phyloP scores from a whole-genome alignment of 2,113 vertebrate species.

The Eulemur rufifrons region DNA sequence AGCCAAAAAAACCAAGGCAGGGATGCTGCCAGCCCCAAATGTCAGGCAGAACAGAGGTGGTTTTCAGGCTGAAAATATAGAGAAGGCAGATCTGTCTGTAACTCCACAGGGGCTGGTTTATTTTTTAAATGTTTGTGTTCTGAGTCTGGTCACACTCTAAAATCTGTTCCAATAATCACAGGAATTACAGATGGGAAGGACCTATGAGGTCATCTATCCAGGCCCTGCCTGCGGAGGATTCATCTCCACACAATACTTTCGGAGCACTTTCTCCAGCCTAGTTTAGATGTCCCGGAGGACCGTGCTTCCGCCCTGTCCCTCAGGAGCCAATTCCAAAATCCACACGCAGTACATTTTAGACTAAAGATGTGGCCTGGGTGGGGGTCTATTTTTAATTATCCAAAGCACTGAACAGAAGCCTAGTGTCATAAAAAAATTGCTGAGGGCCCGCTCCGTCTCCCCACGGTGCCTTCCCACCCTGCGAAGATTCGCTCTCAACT shows the following conservation, averaged over 20 bases:
- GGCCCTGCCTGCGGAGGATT: conserved; percentile 13
- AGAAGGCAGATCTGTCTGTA: not conserved
- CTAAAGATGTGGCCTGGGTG: conserved; percentile 43
- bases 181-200: conserved; percentile 60
- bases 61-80: not conserved
- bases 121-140: conserved; percentile 53
- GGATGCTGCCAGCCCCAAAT: not conserved
- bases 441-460: not conserved
- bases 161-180: not conserved
- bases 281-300: conserved; percentile 15
- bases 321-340: conserved; percentile 68
- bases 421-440: conserved; percentile 55
- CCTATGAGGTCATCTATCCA: conserved; percentile 39
- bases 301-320: conserved; percentile 30
- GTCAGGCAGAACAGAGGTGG: not conserved
- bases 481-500: not conserved
- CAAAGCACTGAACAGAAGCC: conserved; percentile 64
- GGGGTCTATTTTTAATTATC: conserved; percentile 69
- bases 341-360: conserved; percentile 55
- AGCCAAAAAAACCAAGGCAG: not conserved
- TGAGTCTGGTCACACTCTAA: conserved; percentile 57
- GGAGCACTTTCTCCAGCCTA: not conserved
- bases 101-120: conserved; percentile 21
- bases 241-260: not conserved
- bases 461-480: not conserved